These are phyloP conservation scores for Caligus rogercresseyi DNA, from an alignment of 1,140 invertebrate genomes.

Conservation along the genomic window DNA sequence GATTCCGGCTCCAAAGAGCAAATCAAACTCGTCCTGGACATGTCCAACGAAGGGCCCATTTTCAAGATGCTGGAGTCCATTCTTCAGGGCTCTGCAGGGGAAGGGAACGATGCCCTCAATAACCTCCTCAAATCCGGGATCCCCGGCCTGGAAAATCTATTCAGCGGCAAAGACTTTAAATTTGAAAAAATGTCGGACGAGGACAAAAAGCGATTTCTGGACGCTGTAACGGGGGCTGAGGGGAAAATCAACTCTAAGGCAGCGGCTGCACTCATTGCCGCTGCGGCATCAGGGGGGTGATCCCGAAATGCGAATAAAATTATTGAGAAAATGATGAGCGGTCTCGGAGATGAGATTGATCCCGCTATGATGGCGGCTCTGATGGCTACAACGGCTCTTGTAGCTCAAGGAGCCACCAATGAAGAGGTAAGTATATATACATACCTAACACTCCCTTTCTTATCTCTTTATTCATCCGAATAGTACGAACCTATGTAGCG, in stretches of 20 bases:
- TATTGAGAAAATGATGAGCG: constrained; percentile 19
- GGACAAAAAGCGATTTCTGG: constrained; percentile 18
- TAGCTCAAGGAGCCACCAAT: constrained; percentile 16
- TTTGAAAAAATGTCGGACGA: constrained; percentile 19
- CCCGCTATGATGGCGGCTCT: constrained; percentile 20
- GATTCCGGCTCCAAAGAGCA: constrained; percentile 7
- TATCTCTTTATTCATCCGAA: too few relatives aligned
- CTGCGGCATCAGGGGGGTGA: constrained; percentile 16
- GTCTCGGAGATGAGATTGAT: constrained; percentile 19
- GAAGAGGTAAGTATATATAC: constrained; percentile 15
- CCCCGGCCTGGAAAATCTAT: constrained; percentile 13
- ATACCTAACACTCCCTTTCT: too few relatives aligned
- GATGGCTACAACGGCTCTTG: constrained; percentile 19
- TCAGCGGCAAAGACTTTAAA: background rate
- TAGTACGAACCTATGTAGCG: too few relatives aligned
- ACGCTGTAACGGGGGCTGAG: constrained; percentile 14
- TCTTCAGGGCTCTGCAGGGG: background rate
- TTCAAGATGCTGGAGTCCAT: constrained; percentile 20
- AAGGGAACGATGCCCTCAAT: constrained; percentile 7
- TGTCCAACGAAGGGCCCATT: constrained; percentile 21
- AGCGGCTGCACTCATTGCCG: constrained; percentile 16
- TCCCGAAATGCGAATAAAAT: constrained; percentile 19
- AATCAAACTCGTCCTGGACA: constrained; percentile 19
- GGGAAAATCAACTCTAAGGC: constrained; percentile 19
- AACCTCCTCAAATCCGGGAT: constrained; percentile 18